A percentile compares a stretch with the other conserved stretches of the same genome.
These are phyloP conservation scores for Elachura formosa DNA, from an alignment of 2,113 vertebrate species.

Conservation along the genomic window DNA sequence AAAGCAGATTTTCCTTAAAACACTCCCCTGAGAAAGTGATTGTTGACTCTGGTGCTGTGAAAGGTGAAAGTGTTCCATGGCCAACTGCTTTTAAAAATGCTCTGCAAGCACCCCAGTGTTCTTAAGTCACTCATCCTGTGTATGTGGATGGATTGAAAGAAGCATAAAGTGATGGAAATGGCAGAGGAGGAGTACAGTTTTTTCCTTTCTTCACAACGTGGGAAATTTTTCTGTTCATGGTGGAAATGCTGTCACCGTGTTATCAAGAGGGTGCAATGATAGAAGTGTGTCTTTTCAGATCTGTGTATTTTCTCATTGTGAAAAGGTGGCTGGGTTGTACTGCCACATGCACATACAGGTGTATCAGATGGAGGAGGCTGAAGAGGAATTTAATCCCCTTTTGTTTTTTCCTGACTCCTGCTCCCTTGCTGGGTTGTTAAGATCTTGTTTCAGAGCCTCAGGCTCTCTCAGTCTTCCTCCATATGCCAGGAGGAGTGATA, in stretches of 20 bases:
- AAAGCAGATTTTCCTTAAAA: background rate
- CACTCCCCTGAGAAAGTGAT: background rate
- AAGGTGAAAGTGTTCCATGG: background rate
- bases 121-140: background rate
- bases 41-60: background rate
- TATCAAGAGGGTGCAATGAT: background rate
- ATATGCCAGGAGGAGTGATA: fast-evolving
- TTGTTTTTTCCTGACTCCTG: background rate
- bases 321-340: background rate
- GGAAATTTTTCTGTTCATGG: background rate
- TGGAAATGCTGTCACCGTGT: background rate
- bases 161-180: background rate
- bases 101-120: background rate
- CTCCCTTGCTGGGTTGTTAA: background rate
- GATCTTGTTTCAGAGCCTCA: background rate
- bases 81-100: background rate
- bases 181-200: background rate
- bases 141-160: background rate
- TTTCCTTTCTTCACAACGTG: fast-evolving
- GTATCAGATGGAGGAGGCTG: background rate
- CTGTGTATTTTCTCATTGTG: background rate
- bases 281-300: background rate
- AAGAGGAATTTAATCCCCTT: background rate
- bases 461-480: background rate
- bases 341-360: background rate